Base-by-base conservation (phyloP, 2,797 vertebrate species). In the Phrynocephalus forsythii region DNA sequence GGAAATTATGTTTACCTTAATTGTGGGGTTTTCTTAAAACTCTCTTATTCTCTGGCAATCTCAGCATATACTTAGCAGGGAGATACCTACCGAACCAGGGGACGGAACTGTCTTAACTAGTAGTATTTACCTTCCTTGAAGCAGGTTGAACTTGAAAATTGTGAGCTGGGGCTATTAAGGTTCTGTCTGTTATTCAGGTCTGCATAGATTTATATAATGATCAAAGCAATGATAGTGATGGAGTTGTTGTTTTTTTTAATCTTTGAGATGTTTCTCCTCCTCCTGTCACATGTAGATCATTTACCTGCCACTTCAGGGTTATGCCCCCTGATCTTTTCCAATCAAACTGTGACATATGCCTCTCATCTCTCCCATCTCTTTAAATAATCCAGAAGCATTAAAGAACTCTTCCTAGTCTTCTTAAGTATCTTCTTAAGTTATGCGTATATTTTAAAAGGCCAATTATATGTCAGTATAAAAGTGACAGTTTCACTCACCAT, bases 261-360 rank as follows among this genome's bases (percentile, higher is more conserved):
- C 38, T 11, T 11, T 71, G 76, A 48, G 2, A 26, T 67, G 28
- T 15, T n/a, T 71, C 33, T 85, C 8, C 8, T 82, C 22, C 28
- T 85, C 33, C 30, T 78, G 63, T 85, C 28, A 67, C 10, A 15
- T 82, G 73, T 77, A 78, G 80, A 83, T 60, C 50, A 69, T 28
- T 78, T 79, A 83, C 44, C 20, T 50, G 20, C 52, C 48, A 52
- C 30, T 76, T 88, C 81, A 0, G 81, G 80, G 1, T 33, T 33
- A 38, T 89, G n/a, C 63, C 2, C 38, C 26, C 3, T 5, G 72
- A 66, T 28, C n/a, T 69, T 26, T 88, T 73, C 2, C 8, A 3
- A 30, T 86, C 22, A n/a, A 87, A 85, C 75, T 33, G 33, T 85
- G 79, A 84, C 86, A 38, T 73, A 87, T 86, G 73, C 20, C 26